Conservation (phyloP, 1,140 invertebrate genomes). For the Bombus confusus region DNA sequence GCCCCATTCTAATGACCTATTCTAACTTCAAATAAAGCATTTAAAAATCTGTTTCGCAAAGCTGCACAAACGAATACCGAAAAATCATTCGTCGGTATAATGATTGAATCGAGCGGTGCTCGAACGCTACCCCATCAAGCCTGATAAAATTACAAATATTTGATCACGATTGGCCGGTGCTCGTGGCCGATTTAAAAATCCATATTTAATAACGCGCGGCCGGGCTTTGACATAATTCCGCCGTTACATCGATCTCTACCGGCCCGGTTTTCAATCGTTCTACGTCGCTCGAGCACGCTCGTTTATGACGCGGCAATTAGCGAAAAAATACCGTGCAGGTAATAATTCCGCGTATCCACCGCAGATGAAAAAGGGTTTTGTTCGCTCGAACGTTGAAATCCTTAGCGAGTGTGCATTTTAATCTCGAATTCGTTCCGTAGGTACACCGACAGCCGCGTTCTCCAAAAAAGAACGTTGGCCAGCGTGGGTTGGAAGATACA, state of each 20-base stretch:
- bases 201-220: slow-evolving; percentile 36
- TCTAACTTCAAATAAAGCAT: background rate
- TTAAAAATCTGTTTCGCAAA: background rate
- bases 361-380: background rate
- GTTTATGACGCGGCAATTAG: slow-evolving; percentile 26
- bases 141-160: slow-evolving; percentile 32
- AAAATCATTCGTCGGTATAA: background rate
- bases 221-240: slow-evolving; percentile 47
- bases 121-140: background rate
- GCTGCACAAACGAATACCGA: background rate
- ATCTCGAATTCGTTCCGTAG: slow-evolving; percentile 24
- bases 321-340: slow-evolving; percentile 30
- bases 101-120: background rate
- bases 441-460: background rate
- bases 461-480: background rate
- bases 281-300: slow-evolving; percentile 11
- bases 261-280: slow-evolving; percentile 24
- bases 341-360: slow-evolving; percentile 21
- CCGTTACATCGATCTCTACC: slow-evolving; percentile 34
- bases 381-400: slow-evolving; percentile 22
- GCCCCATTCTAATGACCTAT: background rate
- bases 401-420: slow-evolving; percentile 31
- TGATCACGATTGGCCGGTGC: slow-evolving; percentile 7
- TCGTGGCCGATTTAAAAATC: slow-evolving; percentile 1
- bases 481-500: background rate